Conservation (phyloP, 2,888 invertebrate species). For the Colletes collaris region DNA sequence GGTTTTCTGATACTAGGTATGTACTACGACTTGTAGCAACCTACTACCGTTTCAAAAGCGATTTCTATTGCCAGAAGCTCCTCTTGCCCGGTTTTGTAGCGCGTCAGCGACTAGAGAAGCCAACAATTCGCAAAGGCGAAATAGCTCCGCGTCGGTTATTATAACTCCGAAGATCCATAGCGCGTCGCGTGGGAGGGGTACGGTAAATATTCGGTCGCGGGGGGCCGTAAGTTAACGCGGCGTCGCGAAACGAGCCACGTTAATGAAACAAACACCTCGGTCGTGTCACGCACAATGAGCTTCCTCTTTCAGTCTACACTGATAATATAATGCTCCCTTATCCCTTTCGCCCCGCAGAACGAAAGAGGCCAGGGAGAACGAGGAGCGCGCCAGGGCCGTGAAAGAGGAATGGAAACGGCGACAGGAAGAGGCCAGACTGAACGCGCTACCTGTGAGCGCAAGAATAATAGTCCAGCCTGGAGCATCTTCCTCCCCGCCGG, state of each 20-base stretch:
- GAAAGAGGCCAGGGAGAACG: conserved; percentile 27
- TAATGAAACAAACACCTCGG: conserved; percentile 52
- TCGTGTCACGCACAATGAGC: conserved; percentile 34
- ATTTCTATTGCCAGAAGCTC: not conserved
- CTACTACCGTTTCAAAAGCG: no score
- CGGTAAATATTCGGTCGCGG: conserved; percentile 17
- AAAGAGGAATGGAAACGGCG: conserved; percentile 49
- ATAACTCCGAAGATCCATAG: conserved; percentile 8
- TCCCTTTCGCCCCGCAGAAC: conserved; percentile 26
- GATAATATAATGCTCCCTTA: conserved; percentile 24
- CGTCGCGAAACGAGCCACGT: conserved; percentile 22
- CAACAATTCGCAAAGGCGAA: no score
- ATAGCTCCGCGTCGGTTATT: conserved; percentile 12
- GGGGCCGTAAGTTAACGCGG: conserved; percentile 10
- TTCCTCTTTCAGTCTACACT: conserved; percentile 40
- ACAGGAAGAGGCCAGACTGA: conserved; percentile 71
- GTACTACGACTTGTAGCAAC: no score
- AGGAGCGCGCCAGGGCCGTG: conserved; percentile 43
- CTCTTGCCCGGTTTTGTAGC: not conserved
- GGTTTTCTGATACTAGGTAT: no score
- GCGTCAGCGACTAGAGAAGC: not conserved
- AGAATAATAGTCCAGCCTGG: conserved; percentile 71
- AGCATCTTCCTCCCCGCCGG: conserved; percentile 15
- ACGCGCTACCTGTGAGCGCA: conserved; percentile 74
- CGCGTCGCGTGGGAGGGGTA: not conserved